Evolutionary conservation across 2,888 invertebrate genomes (phyloP).

Genomic region (Chalcosyrphus nemorum): DNA sequence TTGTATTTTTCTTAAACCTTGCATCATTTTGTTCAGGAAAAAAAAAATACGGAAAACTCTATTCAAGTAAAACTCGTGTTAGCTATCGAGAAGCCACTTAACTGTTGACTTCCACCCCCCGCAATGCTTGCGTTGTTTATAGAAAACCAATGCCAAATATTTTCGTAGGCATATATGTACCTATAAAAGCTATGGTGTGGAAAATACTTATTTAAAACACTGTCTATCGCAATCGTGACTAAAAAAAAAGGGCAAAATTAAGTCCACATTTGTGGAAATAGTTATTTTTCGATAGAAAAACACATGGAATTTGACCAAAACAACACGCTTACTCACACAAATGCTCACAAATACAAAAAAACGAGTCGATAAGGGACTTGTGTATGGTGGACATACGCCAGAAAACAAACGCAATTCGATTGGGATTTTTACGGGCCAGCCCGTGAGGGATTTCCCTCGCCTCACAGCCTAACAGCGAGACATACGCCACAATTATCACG

Average conservation of each 20-base stretch:
- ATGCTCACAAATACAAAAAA: background rate
- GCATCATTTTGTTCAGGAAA: no score
- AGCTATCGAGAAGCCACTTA: background rate
- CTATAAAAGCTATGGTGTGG: background rate
- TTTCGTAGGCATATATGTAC: no score
- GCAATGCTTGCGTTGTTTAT: background rate
- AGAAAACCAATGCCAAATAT: background rate
- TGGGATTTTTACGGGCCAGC: background rate
- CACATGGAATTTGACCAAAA: background rate
- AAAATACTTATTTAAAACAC: background rate
- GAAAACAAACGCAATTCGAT: background rate
- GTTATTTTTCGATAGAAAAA: background rate
- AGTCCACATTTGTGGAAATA: no score
- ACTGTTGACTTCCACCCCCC: background rate
- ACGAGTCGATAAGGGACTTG: background rate
- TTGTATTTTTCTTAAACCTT: no score
- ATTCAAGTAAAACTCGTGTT: no score
- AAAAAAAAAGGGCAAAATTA: no score
- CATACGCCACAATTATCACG: slow-evolving; percentile 2
- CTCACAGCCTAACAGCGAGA: background rate
- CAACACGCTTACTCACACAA: background rate
- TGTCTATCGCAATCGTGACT: background rate
- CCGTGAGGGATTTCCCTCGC: background rate
- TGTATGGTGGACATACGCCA: background rate
- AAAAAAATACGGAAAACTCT: no score